A percentile compares a stretch with the other conserved stretches of the same genome.
These are phyloP conservation scores for Cactoblastis cactorum DNA, from an alignment of 2,888 invertebrate genomes.

Conservation along the genomic window DNA sequence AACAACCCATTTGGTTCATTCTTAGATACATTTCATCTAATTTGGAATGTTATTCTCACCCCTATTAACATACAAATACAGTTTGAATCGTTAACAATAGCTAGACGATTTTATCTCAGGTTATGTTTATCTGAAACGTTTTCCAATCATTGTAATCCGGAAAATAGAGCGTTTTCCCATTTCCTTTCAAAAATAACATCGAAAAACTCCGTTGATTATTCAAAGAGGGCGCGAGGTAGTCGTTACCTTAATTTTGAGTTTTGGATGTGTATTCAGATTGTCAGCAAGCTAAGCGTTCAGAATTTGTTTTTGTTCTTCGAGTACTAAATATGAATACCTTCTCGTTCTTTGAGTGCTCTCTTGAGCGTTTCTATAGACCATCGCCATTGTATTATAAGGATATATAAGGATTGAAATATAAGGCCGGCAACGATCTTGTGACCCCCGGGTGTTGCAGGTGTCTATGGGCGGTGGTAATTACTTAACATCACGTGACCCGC, in stretches of 20 bases:
- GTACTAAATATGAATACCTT: background rate
- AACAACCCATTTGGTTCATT: too few species aligned
- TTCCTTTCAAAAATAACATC: constrained; percentile 6
- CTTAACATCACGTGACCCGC: too few species aligned
- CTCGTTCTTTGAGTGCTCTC: background rate
- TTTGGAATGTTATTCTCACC: background rate
- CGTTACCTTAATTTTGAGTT: constrained; percentile 11
- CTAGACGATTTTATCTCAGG: background rate
- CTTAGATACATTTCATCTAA: background rate
- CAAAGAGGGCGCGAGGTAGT: background rate
- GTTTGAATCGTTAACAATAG: constrained; percentile 1
- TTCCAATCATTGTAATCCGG: constrained; percentile 1
- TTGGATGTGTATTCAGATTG: background rate
- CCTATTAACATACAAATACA: background rate
- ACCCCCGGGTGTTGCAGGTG: too few species aligned
- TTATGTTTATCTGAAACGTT: constrained; percentile 1
- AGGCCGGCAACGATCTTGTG: too few species aligned
- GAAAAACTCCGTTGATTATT: constrained; percentile 11
- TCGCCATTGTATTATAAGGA: too few species aligned
- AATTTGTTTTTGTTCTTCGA: background rate
- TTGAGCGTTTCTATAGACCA: background rate
- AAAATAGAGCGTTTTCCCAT: constrained; percentile 2
- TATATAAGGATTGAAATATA: too few species aligned
- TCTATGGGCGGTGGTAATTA: too few species aligned
- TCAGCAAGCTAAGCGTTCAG: background rate